Evolutionary conservation across 1,140 invertebrate species (phyloP).

Genomic region (Daktulosphaira vitifoliae): DNA sequence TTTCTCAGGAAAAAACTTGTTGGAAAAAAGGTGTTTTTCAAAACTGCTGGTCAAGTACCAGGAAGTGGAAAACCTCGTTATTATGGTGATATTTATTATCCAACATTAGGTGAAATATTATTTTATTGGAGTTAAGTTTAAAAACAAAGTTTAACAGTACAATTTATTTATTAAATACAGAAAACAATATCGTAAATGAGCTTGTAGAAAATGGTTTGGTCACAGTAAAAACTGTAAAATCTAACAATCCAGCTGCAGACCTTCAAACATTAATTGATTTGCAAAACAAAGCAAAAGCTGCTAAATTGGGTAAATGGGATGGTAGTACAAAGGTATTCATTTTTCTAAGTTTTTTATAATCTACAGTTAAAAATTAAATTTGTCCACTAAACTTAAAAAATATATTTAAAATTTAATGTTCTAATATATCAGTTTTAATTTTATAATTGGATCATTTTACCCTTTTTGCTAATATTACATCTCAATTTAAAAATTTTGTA

Average conservation of each 20-base stretch:
- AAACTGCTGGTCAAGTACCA: conserved; percentile 12
- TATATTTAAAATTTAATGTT: too few relatives aligned
- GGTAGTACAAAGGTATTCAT: conserved; percentile 24
- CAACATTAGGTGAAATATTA: conserved; percentile 19
- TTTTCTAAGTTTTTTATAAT: too few relatives aligned
- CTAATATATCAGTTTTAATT: too few relatives aligned
- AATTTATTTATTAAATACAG: conserved; percentile 44
- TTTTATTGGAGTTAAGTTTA: conserved; percentile 47
- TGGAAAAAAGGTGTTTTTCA: conserved; percentile 79
- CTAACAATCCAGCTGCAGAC: conserved; percentile 56
- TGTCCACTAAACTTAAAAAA: too few relatives aligned
- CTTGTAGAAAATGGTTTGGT: conserved; percentile 81
- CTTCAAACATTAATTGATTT: conserved; percentile 64
- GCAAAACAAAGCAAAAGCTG: conserved; percentile 82
- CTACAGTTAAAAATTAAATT: too few relatives aligned
- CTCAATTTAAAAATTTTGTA: too few relatives aligned
- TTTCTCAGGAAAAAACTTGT: conserved; percentile 86
- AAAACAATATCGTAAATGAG: conserved; percentile 79
- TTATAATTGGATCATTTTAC: too few relatives aligned
- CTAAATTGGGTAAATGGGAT: conserved; percentile 81
- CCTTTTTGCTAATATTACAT: too few relatives aligned
- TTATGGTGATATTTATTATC: conserved; percentile 22
- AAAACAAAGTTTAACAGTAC: conserved; percentile 45
- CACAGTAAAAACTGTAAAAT: conserved; percentile 67
- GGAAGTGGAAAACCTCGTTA: conserved; percentile 10